Evolutionary conservation across 1,140 invertebrate genomes (phyloP).

Genomic region (Caerostris darwini): DNA sequence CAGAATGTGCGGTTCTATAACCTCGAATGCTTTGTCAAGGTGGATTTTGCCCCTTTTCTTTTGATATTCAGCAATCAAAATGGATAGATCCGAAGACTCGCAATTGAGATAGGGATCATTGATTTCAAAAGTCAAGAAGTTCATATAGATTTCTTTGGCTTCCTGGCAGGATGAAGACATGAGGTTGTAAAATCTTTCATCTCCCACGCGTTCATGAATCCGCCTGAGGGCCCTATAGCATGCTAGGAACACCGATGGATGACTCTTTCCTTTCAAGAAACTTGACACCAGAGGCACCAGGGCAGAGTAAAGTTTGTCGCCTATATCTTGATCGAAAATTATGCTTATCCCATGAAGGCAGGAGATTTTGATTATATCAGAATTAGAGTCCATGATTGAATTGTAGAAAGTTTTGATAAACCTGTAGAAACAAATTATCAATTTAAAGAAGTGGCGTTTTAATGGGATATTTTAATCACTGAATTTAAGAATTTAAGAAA

Average conservation of each 20-base stretch:
- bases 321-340: conserved; percentile 59
- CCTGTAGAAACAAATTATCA: background rate
- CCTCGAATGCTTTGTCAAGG: conserved; percentile 16
- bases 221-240: background rate
- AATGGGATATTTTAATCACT: too few relatives aligned
- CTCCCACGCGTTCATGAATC: conserved; percentile 17
- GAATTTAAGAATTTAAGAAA: background rate
- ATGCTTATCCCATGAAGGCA: conserved; percentile 19
- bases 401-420: background rate
- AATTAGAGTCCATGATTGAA: background rate
- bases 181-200: conserved; percentile 41
- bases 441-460: too few relatives aligned
- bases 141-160: conserved; percentile 33
- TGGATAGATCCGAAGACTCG: background rate
- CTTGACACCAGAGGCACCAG: background rate
- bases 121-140: background rate
- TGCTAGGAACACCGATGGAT: background rate
- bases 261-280: background rate
- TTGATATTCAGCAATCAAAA: conserved; percentile 9
- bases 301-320: background rate
- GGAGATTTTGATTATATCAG: background rate
- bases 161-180: background rate
- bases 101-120: conserved; percentile 20
- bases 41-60: background rate
- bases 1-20: background rate